Percentiles rank a stretch among this genome's conserved stretches.
Conservation (phyloP, 2,888 invertebrate species). For the Osedax frankpressi region DNA sequence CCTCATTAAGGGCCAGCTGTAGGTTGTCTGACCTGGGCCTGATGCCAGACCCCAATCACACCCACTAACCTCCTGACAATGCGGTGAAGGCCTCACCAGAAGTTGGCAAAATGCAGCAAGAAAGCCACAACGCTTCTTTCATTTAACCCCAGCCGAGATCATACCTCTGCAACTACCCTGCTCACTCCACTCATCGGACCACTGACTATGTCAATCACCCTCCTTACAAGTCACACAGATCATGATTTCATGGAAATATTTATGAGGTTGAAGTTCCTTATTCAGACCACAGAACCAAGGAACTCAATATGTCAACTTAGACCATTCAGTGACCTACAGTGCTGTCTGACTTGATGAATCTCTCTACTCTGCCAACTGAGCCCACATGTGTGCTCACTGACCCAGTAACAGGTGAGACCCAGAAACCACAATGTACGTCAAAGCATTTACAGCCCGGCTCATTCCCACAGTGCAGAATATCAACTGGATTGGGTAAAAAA, state of each 20-base stretch:
- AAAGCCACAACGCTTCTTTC: neutral
- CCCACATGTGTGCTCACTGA: neutral
- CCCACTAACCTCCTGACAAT: conserved; percentile 5
- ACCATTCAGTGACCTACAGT: neutral
- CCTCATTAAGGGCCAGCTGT: neutral
- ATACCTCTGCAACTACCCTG: neutral
- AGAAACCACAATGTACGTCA: conserved; percentile 4
- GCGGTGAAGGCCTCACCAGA: neutral
- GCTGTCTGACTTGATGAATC: too few relatives aligned
- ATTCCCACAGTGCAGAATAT: conserved; percentile 4
- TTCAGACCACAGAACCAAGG: neutral
- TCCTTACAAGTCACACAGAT: neutral
- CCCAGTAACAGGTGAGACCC: conserved; percentile 3
- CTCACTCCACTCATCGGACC: neutral
- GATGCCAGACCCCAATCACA: conserved; percentile 1
- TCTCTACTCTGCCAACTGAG: conserved; percentile 2
- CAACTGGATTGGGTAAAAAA: neutral
- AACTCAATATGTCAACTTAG: neutral
- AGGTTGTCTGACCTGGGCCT: neutral
- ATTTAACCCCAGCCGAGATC: neutral
- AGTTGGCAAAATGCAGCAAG: neutral
- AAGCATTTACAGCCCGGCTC: neutral
- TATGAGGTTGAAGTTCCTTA: neutral
- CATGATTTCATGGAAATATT: neutral
- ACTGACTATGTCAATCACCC: conserved; percentile 4